Base-by-base conservation (phyloP, 2,888 invertebrate species). In the Stenchaetothrips biformis region DNA sequence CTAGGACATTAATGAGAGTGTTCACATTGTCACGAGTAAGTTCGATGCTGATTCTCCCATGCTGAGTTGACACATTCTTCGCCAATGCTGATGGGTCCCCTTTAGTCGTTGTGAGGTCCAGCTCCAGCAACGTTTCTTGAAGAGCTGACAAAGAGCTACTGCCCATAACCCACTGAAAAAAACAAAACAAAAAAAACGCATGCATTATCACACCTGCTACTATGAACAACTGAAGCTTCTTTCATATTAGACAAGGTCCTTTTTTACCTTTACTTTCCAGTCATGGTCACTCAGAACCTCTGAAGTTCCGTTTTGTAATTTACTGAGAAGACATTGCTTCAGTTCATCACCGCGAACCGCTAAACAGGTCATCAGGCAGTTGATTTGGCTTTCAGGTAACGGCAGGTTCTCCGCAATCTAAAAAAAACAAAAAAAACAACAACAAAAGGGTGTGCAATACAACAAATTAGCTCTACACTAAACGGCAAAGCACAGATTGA, bases 141-240 rank as follows among this genome's bases (percentile, higher is more conserved):
- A 82, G 53, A 6, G 82, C 80, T 48, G 82, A 80, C 37, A 82
- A 49, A 9, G 79, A 81, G 74, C 81, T 81, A 79, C 82, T 82
- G 18, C 82, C 82, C 82, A 82, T 82, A 47, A 82, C 82, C 80
- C 80, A 81, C 82, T 82, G 80, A 48, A 79, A 78, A 27, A 0
- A 78, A 48, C 8, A 67, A 2, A 62, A n/a, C 21, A n/a, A 21
- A 25, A 21, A n/a, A 21, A 8, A 2, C 21, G 6, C 25, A 25
- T 25, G 11, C 1, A 25, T 21, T 74, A 11, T 25, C 37, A 37
- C 4, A 37, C 37, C 37, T 37, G 37, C 37, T 25, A 7, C 0
- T 0, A 21, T 2, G 9, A 21, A 21, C 3, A 8, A 74, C 21
- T 7, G 7, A 21, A 25, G 25, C 25, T 74, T 21, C 1, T 37